Evolutionary conservation across 1,140 invertebrate species (phyloP).

Genomic region (Cydia strobilella): DNA sequence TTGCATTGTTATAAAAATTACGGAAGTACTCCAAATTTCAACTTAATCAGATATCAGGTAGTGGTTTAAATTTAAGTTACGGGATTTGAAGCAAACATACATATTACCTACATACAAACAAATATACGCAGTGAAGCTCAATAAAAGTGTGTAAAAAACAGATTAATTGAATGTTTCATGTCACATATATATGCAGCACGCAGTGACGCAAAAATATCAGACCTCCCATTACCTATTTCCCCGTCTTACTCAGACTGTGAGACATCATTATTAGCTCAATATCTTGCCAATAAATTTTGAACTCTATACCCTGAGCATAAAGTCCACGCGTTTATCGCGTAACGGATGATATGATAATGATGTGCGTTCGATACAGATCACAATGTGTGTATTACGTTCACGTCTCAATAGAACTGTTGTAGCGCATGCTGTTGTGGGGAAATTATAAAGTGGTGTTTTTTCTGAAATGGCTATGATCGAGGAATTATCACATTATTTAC

Average conservation of each 20-base stretch:
- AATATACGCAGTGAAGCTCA: no score
- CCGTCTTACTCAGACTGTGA: neutral
- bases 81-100: no score
- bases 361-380: constrained; percentile 22
- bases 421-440: neutral
- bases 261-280: neutral
- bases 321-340: neutral
- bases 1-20: no score
- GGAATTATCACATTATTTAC: neutral
- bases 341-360: constrained; percentile 14
- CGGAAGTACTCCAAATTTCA: no score
- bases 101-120: no score
- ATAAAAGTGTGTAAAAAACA: neutral
- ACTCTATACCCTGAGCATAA: neutral
- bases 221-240: neutral
- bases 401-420: constrained; percentile 2
- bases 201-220: neutral
- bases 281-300: neutral
- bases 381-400: constrained; percentile 23
- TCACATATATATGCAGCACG: neutral
- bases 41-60: no score
- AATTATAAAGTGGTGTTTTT: neutral
- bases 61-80: no score
- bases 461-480: neutral
- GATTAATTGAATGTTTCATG: neutral